phyloP scores from a whole-genome alignment of 2,888 invertebrate species.

The Chaitophorus viminalis region DNA sequence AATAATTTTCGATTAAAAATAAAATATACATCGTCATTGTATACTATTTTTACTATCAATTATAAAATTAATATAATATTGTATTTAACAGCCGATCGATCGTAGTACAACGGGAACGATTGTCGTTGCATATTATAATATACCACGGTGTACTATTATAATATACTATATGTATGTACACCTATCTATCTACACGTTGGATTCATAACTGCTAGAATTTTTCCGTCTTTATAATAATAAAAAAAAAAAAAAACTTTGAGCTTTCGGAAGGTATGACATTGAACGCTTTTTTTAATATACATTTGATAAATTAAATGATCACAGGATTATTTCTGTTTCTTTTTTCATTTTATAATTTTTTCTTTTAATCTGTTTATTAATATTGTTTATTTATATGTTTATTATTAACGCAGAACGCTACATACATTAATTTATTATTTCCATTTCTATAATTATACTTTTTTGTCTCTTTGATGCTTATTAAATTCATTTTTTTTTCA shows the following conservation, averaged over 20 bases:
- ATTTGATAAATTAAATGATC: neutral
- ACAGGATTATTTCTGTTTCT: too few species aligned
- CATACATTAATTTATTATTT: neutral
- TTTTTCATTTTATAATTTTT: neutral
- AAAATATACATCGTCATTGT: too few species aligned
- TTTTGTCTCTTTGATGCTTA: neutral
- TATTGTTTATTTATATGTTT: neutral
- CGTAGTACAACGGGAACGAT: constrained; percentile 12
- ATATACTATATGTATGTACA: neutral
- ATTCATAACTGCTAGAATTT: constrained; percentile 16
- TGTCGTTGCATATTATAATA: too few species aligned
- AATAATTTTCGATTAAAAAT: too few species aligned
- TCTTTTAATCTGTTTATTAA: neutral
- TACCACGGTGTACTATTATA: neutral
- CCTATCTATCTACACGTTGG: neutral
- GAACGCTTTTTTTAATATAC: constrained; percentile 23
- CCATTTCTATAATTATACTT: neutral
- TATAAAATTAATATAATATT: neutral
- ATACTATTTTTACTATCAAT: too few species aligned
- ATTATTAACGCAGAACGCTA: constrained; percentile 25
- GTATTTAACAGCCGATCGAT: too few species aligned
- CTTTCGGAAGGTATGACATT: constrained; percentile 49
- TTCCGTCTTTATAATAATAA: constrained; percentile 20
- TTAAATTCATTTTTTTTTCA: neutral
- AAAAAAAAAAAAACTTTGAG: constrained; percentile 33